These are phyloP conservation scores for Trichomalopsis sarcophagae DNA, from an alignment of 1,140 invertebrate species.

Conservation along the genomic window DNA sequence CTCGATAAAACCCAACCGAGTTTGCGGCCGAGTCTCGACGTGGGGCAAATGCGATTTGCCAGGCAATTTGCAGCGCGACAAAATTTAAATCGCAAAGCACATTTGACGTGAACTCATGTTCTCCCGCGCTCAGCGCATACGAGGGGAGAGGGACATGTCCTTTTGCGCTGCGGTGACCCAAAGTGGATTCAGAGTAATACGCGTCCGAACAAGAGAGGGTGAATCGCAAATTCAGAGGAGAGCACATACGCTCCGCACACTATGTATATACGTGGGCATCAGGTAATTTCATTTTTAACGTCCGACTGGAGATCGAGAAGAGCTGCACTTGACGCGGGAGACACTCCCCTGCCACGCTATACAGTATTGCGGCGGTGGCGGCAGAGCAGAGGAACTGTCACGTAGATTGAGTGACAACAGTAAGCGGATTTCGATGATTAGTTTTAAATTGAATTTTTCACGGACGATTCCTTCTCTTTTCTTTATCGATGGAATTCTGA, in stretches of 20 bases:
- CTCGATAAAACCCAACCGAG: slow-evolving; percentile 39
- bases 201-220: slow-evolving; percentile 63
- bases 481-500: neutral
- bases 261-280: slow-evolving; percentile 4
- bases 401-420: slow-evolving; percentile 37
- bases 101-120: slow-evolving; percentile 52
- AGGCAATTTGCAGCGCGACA: slow-evolving; percentile 70
- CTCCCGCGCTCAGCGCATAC: neutral
- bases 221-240: slow-evolving; percentile 65
- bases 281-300: slow-evolving; percentile 69
- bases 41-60: slow-evolving; percentile 67
- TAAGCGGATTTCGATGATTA: slow-evolving; percentile 51
- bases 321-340: slow-evolving; percentile 30
- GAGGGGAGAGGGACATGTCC: slow-evolving; percentile 57
- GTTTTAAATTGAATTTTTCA: slow-evolving; percentile 53
- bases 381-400: slow-evolving; percentile 12
- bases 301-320: slow-evolving; percentile 21
- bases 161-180: slow-evolving; percentile 56
- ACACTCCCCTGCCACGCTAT: neutral
- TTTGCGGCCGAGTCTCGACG: neutral
- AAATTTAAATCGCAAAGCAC: slow-evolving; percentile 72
- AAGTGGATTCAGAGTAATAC: slow-evolving; percentile 69
- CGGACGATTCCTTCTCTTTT: neutral
- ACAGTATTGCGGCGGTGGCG: neutral
- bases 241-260: neutral